Conservation (phyloP, 2,113 vertebrate species). For the Acanthisitta chloris region DNA sequence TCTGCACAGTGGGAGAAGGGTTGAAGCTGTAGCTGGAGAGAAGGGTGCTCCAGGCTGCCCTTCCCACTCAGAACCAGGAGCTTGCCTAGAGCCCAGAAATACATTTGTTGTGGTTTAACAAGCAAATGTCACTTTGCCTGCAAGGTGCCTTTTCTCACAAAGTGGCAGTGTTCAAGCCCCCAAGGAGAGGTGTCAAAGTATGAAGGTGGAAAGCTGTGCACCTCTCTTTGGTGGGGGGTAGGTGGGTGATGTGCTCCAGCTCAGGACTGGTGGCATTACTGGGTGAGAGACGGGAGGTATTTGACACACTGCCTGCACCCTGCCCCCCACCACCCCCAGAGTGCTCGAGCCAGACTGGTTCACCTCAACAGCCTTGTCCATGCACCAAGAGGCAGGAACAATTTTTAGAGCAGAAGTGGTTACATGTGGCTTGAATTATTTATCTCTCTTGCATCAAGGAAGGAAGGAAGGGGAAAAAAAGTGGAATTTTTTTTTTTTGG, state of each 20-base stretch:
- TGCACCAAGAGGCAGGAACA: slow-evolving; percentile 63
- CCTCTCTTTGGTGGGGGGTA: not conserved
- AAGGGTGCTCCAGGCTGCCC: not conserved
- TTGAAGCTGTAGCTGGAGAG: not conserved
- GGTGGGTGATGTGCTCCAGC: not conserved
- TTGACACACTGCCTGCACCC: not conserved
- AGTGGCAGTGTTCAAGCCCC: not conserved
- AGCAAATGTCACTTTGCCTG: not conserved
- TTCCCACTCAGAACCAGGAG: not conserved
- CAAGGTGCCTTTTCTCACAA: not conserved
- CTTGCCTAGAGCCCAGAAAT: not conserved
- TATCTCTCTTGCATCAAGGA: slow-evolving; percentile 65
- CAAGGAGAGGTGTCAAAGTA: not conserved
- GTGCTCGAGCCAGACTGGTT: not conserved
- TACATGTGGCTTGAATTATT: slow-evolving; percentile 80
- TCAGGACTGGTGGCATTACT: not conserved
- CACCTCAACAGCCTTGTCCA: not conserved
- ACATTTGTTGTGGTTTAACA: not conserved
- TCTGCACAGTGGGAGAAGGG: not conserved
- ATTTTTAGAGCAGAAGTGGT: slow-evolving; percentile 74
- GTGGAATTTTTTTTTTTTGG: not conserved
- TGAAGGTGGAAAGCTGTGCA: not conserved
- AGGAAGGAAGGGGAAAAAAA: not conserved
- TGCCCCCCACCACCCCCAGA: not conserved
- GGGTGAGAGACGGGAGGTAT: not conserved